A percentile compares a stretch with the other conserved stretches of the same genome.
These are phyloP conservation scores for Paguma larvata DNA, from an alignment of 2,797 vertebrate species.

Conservation along the genomic window DNA sequence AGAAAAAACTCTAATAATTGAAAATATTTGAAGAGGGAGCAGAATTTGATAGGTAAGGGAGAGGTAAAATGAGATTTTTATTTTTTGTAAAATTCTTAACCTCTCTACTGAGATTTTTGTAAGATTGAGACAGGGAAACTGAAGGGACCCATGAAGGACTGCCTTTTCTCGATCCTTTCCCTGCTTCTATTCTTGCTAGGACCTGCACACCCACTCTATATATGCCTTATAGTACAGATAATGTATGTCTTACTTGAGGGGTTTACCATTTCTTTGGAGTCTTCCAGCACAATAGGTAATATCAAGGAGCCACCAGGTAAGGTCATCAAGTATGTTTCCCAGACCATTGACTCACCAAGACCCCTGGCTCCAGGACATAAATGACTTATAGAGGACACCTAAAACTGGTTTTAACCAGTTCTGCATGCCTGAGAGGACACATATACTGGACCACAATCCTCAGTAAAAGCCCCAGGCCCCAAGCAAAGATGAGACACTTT, in stretches of 20 bases:
- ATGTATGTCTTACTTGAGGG: background rate
- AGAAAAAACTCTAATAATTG: conserved; percentile 22
- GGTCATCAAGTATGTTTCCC: background rate
- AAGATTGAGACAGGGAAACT: background rate
- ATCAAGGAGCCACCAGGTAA: background rate
- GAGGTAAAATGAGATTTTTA: conserved; percentile 1
- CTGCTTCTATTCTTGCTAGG: background rate
- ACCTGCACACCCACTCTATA: background rate
- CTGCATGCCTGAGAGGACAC: background rate
- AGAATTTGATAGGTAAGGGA: background rate
- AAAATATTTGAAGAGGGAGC: background rate
- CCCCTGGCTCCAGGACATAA: background rate
- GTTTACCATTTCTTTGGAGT: background rate
- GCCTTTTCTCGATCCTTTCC: background rate
- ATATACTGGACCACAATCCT: background rate
- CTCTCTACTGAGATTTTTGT: background rate
- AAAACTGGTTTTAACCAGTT: background rate
- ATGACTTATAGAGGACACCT: background rate
- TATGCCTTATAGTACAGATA: background rate
- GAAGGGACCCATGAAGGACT: background rate
- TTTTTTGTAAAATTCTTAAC: background rate
- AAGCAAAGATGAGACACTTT: background rate
- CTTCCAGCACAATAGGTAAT: background rate
- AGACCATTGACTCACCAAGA: background rate
- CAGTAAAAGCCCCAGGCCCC: background rate